phyloP scores from a whole-genome alignment of 1,140 invertebrate genomes.

The Camponotus vicinus region DNA sequence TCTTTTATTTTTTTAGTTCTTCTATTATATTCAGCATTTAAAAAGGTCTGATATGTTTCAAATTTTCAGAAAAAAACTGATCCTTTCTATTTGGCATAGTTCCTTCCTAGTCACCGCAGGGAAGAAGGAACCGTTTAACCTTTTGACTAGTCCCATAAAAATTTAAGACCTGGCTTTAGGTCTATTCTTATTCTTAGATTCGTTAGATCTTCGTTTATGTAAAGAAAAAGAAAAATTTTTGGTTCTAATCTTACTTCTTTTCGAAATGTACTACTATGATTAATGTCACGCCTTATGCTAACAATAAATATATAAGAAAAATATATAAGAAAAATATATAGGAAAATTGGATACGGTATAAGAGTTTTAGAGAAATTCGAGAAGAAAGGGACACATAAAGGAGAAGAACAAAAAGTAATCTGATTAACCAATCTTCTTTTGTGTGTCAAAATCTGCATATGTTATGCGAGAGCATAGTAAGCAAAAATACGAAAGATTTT shows the following conservation, averaged over 20 bases:
- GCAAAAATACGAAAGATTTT: too few relatives aligned
- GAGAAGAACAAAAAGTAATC: background rate
- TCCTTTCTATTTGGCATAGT: background rate
- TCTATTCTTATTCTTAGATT: slow-evolving; percentile 34
- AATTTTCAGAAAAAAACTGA: background rate
- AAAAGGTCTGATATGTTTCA: background rate
- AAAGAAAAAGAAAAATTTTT: slow-evolving; percentile 25
- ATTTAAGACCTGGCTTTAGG: slow-evolving; percentile 6
- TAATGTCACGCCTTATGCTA: slow-evolving; percentile 79
- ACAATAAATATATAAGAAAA: background rate
- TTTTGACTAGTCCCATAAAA: slow-evolving; percentile 54
- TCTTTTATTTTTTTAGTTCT: too few relatives aligned
- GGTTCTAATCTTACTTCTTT: slow-evolving; percentile 40
- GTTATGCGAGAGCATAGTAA: too few relatives aligned
- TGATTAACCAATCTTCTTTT: too few relatives aligned
- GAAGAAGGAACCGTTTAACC: slow-evolving; percentile 32
- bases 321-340: too few relatives aligned
- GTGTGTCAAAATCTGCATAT: too few relatives aligned
- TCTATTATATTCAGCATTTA: too few relatives aligned
- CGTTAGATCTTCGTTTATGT: too few relatives aligned
- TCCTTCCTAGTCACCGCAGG: background rate
- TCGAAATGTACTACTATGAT: slow-evolving; percentile 76
- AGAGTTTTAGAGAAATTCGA: background rate
- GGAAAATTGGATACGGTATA: too few relatives aligned
- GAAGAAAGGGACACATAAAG: background rate